Evolutionary conservation across 1,140 invertebrate genomes (phyloP).

Genomic region (Sitobion miscanthi): DNA sequence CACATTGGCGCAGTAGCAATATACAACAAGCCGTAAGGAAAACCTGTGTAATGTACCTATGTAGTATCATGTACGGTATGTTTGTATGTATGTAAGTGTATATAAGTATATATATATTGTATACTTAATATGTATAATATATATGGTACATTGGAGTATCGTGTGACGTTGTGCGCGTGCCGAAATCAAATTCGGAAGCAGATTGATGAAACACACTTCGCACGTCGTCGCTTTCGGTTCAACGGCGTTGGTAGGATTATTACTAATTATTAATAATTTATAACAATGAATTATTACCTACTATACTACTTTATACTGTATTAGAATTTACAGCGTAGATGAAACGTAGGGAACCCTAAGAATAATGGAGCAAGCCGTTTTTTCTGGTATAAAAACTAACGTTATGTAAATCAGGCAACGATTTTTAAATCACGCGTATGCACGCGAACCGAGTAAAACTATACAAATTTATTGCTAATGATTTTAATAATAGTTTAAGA

Average conservation of each 20-base stretch:
- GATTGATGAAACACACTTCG: conserved; percentile 17
- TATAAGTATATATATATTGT: no score
- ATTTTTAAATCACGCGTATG: not conserved
- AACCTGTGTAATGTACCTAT: not conserved
- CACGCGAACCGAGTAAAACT: not conserved
- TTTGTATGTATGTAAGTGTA: not conserved
- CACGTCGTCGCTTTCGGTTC: not conserved
- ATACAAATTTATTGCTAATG: no score
- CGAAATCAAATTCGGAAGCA: conserved; percentile 20
- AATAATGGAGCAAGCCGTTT: not conserved
- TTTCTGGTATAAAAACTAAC: not conserved
- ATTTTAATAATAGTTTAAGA: not conserved
- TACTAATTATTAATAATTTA: not conserved
- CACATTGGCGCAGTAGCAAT: not conserved
- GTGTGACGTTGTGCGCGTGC: not conserved
- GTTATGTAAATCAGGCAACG: not conserved
- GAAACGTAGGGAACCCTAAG: not conserved
- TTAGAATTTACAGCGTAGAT: not conserved
- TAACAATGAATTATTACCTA: not conserved
- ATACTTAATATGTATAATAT: not conserved
- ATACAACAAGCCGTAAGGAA: not conserved
- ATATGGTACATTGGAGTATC: not conserved
- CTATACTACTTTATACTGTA: not conserved
- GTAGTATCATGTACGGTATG: not conserved
- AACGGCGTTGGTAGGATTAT: not conserved